phyloP scores from a whole-genome alignment of 92 coral and sea anemone genomes.

The Porites divaricata region DNA sequence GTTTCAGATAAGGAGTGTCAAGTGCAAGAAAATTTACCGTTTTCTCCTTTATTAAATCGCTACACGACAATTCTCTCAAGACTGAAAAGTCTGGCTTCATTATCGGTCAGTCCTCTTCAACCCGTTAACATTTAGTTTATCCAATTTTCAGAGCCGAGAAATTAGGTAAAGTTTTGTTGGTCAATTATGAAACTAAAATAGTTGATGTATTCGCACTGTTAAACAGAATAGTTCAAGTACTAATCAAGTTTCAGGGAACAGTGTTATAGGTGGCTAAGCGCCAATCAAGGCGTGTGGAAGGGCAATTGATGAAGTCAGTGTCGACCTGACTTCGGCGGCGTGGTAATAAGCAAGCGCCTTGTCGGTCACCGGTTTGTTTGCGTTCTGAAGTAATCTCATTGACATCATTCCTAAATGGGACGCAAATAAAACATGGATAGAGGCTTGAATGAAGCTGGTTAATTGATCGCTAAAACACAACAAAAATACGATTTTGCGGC shows the following conservation, averaged over 20 bases:
- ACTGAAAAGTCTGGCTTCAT: too few species aligned
- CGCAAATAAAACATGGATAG: neutral
- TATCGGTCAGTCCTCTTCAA: too few species aligned
- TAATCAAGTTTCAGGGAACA: neutral
- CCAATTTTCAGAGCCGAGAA: neutral
- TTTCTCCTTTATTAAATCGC: too few species aligned
- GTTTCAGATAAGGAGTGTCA: too few species aligned
- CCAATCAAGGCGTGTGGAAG: too few species aligned
- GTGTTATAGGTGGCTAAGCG: slow-evolving; percentile 10
- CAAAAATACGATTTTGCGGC: too few species aligned
- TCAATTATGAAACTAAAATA: neutral
- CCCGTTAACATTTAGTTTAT: too few species aligned
- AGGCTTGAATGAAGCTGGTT: neutral
- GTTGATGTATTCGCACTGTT: slow-evolving; percentile 4
- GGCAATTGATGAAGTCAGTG: slow-evolving; percentile 24
- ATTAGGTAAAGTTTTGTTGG: too few species aligned
- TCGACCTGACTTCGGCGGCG: neutral
- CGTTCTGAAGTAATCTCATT: neutral
- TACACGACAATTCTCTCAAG: too few species aligned
- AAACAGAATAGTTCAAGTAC: neutral
- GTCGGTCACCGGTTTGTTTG: neutral
- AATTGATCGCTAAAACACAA: too few species aligned
- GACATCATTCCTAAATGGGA: neutral
- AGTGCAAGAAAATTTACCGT: too few species aligned
- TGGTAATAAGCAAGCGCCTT: slow-evolving; percentile 13